Conservation (phyloP, 2,888 invertebrate genomes). For the Drosophila barbarae region DNA sequence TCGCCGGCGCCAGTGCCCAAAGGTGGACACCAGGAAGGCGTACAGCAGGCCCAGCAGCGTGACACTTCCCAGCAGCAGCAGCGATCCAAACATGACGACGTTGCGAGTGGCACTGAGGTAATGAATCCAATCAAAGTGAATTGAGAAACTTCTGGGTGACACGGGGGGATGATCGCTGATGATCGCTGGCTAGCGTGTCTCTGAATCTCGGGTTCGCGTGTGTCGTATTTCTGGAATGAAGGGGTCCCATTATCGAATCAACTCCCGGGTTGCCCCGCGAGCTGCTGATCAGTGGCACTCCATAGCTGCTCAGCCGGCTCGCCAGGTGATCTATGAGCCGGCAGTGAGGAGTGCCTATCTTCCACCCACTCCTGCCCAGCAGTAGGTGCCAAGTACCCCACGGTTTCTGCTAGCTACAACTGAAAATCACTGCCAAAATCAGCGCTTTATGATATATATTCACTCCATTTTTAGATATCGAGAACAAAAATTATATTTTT, state of each 20-base stretch:
- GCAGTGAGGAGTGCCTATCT: too few relatives aligned
- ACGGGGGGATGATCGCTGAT: neutral
- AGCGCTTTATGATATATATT: too few relatives aligned
- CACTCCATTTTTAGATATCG: too few relatives aligned
- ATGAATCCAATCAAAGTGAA: neutral
- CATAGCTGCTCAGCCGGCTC: too few relatives aligned
- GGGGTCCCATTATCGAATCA: constrained; percentile 28
- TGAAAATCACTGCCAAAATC: too few relatives aligned
- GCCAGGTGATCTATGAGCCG: too few relatives aligned
- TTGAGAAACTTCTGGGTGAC: neutral
- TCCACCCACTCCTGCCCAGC: too few relatives aligned
- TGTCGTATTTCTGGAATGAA: neutral
- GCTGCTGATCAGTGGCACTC: too few relatives aligned
- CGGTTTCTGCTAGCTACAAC: too few relatives aligned
- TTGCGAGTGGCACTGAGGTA: constrained; percentile 16
- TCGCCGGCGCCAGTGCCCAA: constrained; percentile 78
- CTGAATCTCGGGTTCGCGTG: constrained; percentile 7
- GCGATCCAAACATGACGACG: constrained; percentile 39
- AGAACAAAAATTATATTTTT: too few relatives aligned
- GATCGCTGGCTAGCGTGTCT: neutral
- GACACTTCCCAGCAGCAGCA: constrained; percentile 32
- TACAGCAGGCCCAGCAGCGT: constrained; percentile 48
- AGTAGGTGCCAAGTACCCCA: too few relatives aligned
- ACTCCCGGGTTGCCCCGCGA: neutral
- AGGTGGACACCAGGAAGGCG: constrained; percentile 75